A percentile compares a stretch with the other conserved stretches of the same genome.
Conservation (phyloP, 2,797 vertebrate genomes). For the Acanthurus leucopareius region DNA sequence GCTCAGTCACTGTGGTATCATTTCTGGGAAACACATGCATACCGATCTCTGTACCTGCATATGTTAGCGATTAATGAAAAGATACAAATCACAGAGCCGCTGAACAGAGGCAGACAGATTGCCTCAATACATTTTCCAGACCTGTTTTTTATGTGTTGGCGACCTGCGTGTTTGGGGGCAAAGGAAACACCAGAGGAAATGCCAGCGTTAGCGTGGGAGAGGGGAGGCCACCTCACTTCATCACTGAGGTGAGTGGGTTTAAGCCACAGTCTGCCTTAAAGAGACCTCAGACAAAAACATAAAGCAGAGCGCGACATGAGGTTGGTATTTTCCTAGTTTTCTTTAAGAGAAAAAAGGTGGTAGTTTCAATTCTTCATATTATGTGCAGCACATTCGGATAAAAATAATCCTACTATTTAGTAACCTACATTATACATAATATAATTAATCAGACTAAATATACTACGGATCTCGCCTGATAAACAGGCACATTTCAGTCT, state of each 20-base stretch:
- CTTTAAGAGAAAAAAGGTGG: background rate
- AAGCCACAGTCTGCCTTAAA: conserved; percentile 68
- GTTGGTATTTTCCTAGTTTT: conserved; percentile 24
- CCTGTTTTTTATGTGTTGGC: conserved; percentile 59
- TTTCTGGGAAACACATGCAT: background rate
- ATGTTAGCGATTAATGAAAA: conserved; percentile 25
- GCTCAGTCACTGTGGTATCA: background rate
- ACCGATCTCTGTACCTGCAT: background rate
- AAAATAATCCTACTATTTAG: background rate
- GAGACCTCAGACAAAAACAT: conserved; percentile 58
- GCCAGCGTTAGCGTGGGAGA: conserved; percentile 69
- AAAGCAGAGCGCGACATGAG: background rate
- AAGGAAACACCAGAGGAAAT: conserved; percentile 77
- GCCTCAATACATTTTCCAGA: conserved; percentile 69
- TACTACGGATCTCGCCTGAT: conserved; percentile 7
- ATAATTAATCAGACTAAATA: background rate
- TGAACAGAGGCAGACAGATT: conserved; percentile 18
- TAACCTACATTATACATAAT: too few relatives aligned
- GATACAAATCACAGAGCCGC: conserved; percentile 28
- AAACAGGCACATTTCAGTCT: conserved; percentile 17
- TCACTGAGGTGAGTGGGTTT: conserved; percentile 76
- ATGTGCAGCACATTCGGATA: background rate
- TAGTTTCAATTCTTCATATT: background rate
- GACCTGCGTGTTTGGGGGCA: conserved; percentile 63
- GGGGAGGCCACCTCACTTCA: conserved; percentile 62